Percentiles rank a stretch among this genome's conserved stretches.
phyloP scores from a whole-genome alignment of 2,888 invertebrate genomes.

The Seira sanloemensis region DNA sequence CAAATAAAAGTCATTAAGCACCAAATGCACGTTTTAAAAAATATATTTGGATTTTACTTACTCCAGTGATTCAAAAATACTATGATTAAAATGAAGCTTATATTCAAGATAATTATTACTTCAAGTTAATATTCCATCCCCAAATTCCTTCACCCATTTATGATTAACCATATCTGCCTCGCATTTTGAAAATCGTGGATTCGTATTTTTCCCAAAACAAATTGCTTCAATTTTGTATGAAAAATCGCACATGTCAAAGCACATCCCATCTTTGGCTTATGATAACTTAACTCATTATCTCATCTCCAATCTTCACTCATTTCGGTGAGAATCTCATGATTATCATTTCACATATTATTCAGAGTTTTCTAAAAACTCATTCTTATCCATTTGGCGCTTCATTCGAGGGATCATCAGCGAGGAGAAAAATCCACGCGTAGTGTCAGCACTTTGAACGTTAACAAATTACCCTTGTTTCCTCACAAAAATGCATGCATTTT shows the following conservation, averaged over 20 bases:
- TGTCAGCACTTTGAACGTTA: conserved; percentile 33
- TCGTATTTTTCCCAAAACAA: background rate
- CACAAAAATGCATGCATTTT: background rate
- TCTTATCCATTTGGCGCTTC: background rate
- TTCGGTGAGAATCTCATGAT: conserved; percentile 17
- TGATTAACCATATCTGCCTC: too few relatives aligned
- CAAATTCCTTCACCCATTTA: background rate
- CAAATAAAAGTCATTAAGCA: too few relatives aligned
- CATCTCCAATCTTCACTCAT: background rate
- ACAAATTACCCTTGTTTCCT: conserved; percentile 37
- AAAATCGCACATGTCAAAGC: conserved; percentile 40
- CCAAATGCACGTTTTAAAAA: too few relatives aligned
- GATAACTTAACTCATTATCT: conserved; percentile 52
- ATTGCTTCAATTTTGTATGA: conserved; percentile 46
- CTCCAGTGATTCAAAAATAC: background rate
- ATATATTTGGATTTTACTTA: too few relatives aligned
- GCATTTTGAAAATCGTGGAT: too few relatives aligned
- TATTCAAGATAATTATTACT: background rate
- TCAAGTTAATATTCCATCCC: background rate
- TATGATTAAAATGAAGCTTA: background rate
- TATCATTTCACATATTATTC: conserved; percentile 19
- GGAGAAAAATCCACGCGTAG: background rate
- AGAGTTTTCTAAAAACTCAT: background rate
- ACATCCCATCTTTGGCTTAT: conserved; percentile 36
- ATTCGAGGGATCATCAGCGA: conserved; percentile 23